Conservation (phyloP, 1,140 invertebrate species). For the Drosophila neocordata region DNA sequence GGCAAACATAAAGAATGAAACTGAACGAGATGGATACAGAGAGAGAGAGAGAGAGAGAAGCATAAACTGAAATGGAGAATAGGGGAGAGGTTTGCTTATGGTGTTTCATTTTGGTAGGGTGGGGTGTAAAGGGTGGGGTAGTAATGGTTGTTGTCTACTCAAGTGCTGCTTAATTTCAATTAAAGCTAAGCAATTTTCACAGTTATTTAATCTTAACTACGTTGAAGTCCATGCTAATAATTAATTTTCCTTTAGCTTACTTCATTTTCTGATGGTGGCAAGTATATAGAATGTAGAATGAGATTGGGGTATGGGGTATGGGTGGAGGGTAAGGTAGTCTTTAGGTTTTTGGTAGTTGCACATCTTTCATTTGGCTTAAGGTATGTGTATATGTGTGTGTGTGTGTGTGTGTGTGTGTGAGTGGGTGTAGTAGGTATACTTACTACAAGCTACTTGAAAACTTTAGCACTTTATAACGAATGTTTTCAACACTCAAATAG, state of each 20-base stretch:
- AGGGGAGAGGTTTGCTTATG: not conserved
- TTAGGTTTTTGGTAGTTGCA: not conserved
- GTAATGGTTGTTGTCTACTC: constrained; percentile 11
- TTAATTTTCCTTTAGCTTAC: constrained; percentile 57
- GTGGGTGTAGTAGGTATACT: not conserved
- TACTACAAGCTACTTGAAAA: constrained; percentile 44
- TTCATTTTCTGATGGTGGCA: constrained; percentile 8
- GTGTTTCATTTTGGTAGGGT: too few relatives aligned
- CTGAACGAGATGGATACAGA: not conserved
- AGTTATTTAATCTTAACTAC: constrained; percentile 66
- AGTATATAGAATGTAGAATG: too few relatives aligned
- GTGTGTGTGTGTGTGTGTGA: not conserved
- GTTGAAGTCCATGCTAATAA: constrained; percentile 57
- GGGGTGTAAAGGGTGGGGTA: not conserved
- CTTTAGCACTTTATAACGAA: constrained; percentile 59
- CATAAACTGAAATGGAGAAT: not conserved
- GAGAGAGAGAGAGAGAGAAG: not conserved
- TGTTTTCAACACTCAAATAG: constrained; percentile 33
- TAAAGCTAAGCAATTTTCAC: constrained; percentile 65
- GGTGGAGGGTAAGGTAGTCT: too few relatives aligned
- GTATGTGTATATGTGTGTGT: constrained; percentile 18
- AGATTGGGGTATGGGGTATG: not conserved
- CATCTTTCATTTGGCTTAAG: constrained; percentile 61
- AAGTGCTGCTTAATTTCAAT: constrained; percentile 65
- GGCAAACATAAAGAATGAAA: constrained; percentile 11